Evolutionary conservation across 2,797 vertebrate species (phyloP).

Genomic region (Squalus acanthias): DNA sequence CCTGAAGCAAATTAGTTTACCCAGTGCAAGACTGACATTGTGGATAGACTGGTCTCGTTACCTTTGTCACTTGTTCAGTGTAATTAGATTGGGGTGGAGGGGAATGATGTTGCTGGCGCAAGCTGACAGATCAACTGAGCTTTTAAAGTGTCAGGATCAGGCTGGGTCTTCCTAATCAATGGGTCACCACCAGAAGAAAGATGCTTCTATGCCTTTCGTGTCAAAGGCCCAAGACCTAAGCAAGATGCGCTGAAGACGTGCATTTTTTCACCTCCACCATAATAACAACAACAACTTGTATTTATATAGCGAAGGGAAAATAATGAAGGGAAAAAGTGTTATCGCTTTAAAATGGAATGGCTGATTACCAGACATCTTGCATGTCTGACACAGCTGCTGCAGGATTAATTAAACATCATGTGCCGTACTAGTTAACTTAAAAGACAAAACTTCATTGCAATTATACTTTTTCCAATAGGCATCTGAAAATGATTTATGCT

Average conservation of each 20-base stretch:
- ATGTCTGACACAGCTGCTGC: slow-evolving; percentile 7
- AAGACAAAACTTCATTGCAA: slow-evolving; percentile 26
- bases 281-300: background rate
- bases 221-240: slow-evolving; percentile 20
- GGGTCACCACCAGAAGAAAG: slow-evolving; percentile 10
- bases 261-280: slow-evolving; percentile 13
- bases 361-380: slow-evolving; percentile 28
- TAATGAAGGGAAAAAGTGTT: background rate
- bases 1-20: slow-evolving; percentile 35
- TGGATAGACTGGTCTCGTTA: slow-evolving; percentile 30
- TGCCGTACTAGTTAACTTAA: slow-evolving; percentile 28
- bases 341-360: slow-evolving; percentile 19
- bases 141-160: slow-evolving; percentile 30
- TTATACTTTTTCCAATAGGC: slow-evolving; percentile 30
- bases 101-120: slow-evolving; percentile 3
- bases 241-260: background rate
- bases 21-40: background rate
- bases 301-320: no score
- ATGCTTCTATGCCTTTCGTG: background rate
- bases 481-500: slow-evolving; percentile 34
- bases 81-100: background rate
- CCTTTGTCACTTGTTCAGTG: slow-evolving; percentile 26
- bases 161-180: slow-evolving; percentile 7
- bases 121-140: slow-evolving; percentile 9
- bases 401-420: slow-evolving; percentile 33